A percentile compares a stretch with the other conserved stretches of the same genome.
Conservation (phyloP, 2,888 invertebrate genomes). For the Lydus trimaculatus region DNA sequence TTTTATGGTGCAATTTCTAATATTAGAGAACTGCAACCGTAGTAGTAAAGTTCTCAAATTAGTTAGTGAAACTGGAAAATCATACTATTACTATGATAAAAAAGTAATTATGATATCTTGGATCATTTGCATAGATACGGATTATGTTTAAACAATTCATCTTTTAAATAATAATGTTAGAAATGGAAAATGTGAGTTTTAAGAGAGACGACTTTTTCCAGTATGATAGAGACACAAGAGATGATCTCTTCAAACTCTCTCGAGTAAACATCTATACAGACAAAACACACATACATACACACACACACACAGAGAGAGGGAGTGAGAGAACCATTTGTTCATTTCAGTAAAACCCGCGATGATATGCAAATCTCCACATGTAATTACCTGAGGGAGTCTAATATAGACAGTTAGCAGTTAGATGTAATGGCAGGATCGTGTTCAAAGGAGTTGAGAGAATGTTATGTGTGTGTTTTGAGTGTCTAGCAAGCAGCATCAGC, state of each 20-base stretch:
- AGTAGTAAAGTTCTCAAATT: slow-evolving; percentile 5
- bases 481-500: neutral
- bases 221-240: neutral
- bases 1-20: neutral
- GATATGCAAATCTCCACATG: slow-evolving; percentile 41
- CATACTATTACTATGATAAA: slow-evolving; percentile 18
- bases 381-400: slow-evolving; percentile 38
- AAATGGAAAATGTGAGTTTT: too few relatives aligned
- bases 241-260: slow-evolving; percentile 2
- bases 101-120: slow-evolving; percentile 14
- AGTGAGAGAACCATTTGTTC: slow-evolving; percentile 23
- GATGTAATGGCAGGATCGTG: slow-evolving; percentile 34
- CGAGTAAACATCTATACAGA: slow-evolving; percentile 24
- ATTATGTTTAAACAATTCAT: neutral
- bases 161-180: too few relatives aligned
- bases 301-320: too few relatives aligned
- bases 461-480: neutral
- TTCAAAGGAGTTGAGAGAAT: slow-evolving; percentile 12
- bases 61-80: slow-evolving; percentile 34
- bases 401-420: slow-evolving; percentile 37
- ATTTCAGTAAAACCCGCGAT: slow-evolving; percentile 23
- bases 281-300: neutral
- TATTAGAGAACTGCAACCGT: neutral
- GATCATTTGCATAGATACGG: neutral
- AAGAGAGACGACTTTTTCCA: too few relatives aligned